Evolutionary conservation across 2,797 vertebrate genomes (phyloP).

Genomic region (Buphagus erythrorhynchus): DNA sequence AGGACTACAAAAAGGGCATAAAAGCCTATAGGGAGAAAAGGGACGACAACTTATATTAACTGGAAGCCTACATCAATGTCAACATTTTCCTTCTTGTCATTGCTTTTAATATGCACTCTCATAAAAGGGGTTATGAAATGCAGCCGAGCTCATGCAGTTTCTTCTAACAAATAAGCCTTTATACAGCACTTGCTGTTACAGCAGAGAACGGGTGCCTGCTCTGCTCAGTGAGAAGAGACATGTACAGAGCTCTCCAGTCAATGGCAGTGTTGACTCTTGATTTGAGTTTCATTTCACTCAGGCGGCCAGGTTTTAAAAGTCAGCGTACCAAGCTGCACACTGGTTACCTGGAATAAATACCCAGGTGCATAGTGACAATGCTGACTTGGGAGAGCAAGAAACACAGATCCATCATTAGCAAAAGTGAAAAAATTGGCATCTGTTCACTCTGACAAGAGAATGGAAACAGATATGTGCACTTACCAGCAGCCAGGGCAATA

Average conservation of each 20-base stretch:
- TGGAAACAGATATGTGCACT: not conserved
- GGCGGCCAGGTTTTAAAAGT: not conserved
- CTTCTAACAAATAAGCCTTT: constrained; percentile 32
- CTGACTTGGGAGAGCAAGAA: not conserved
- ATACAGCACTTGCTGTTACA: not conserved
- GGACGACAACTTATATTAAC: not conserved
- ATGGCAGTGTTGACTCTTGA: not conserved
- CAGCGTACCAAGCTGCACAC: not conserved
- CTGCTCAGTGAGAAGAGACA: not conserved
- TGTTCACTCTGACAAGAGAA: not conserved
- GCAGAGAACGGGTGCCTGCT: not conserved
- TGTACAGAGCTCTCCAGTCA: not conserved
- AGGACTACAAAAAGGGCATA: constrained; percentile 1
- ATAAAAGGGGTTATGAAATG: constrained; percentile 15
- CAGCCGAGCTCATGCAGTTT: not conserved
- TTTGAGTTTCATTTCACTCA: not conserved
- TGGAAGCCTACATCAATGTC: constrained; percentile 24
- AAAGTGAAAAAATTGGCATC: not conserved
- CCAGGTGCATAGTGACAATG: not conserved
- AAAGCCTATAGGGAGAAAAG: constrained; percentile 26
- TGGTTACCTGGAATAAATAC: not conserved
- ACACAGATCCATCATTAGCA: not conserved
- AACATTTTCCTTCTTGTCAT: not conserved
- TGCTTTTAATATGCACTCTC: constrained; percentile 11
- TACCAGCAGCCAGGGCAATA: not conserved